Conservation (phyloP, 2,888 invertebrate species). For the Idaea biselata region DNA sequence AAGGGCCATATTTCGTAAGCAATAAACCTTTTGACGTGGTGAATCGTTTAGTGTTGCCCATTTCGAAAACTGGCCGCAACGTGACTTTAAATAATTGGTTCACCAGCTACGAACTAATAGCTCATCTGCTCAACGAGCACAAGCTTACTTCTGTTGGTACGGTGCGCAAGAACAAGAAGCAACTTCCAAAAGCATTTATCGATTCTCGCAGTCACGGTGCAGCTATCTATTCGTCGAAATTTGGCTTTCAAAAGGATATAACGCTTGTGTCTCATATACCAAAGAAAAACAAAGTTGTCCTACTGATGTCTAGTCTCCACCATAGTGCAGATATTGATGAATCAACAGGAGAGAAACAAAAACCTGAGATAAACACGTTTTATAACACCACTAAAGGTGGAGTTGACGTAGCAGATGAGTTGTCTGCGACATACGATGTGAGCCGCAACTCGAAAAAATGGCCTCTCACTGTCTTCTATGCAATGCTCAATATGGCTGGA, state of each 20-base stretch:
- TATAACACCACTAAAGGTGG: constrained; percentile 24
- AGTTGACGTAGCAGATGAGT: constrained; percentile 24
- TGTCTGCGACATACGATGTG: constrained; percentile 29
- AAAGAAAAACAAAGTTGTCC: constrained; percentile 28
- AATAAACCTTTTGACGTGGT: constrained; percentile 22
- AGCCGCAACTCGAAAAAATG: constrained; percentile 27
- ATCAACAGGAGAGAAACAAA: constrained; percentile 22
- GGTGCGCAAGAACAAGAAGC: constrained; percentile 25
- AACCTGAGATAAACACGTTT: constrained; percentile 30
- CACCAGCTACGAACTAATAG: constrained; percentile 16
- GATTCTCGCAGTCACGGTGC: constrained; percentile 11
- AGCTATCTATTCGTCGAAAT: constrained; percentile 19
- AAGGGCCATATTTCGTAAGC: constrained; percentile 16
- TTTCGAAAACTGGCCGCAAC: constrained; percentile 14
- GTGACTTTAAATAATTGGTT: constrained; percentile 18
- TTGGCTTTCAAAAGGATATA: constrained; percentile 30
- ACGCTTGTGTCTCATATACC: constrained; percentile 21
- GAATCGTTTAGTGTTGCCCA: constrained; percentile 11
- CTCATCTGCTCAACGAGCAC: constrained; percentile 15
- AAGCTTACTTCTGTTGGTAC: constrained; percentile 13
- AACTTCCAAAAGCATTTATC: constrained; percentile 23
- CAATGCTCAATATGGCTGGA: constrained; percentile 19
- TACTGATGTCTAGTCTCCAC: constrained; percentile 30
- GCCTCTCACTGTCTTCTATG: constrained; percentile 27
- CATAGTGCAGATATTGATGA: constrained; percentile 27